Base-by-base conservation (phyloP, 2,113 vertebrate genomes). In the Phrynosoma blainvillii region DNA sequence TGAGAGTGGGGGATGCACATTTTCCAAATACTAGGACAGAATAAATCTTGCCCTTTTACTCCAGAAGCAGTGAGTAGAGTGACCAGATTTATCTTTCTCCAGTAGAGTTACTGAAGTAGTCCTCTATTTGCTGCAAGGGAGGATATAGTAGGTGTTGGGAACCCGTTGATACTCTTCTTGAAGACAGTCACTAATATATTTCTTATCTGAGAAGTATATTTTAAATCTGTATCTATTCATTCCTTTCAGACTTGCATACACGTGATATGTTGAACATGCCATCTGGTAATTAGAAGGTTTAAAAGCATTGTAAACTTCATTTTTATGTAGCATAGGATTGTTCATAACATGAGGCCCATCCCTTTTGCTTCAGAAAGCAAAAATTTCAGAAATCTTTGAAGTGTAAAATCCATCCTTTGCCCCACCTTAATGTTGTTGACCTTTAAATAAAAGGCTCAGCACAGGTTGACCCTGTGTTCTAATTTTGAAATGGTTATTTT, bases 311-410 rank as follows among this genome's bases (percentile, higher is more conserved):
- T 83, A 79, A 86, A 87, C 83, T 84, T 65, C n/a, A 52, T 54
- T 52, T 90, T 66, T 6, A 18, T 47, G 10, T 40, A 20, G 20
- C 5, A 2, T 66, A 36, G n/a, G 21, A 66, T 25, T 23, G 1
- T 81, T 73, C 79, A 65, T 89, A 83, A 86, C 79, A 59, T 89
- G 42, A 62, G 62, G 66, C 42, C 40, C 12, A n/a, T 77, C 65
- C 79, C 32, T 88, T 82, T 83, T 83, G 81, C 18, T 70, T 62
- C 1, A 20, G 65, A 83, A 83, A 83, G 65, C 27, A 83, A 47
- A 47, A 79, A n/a, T 47, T 68, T 73, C 80, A 73, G 84, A 87
- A 84, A 83, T 52, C 32, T 95, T 78, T 85, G 79, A 88, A 84
- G 85, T 80, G 52, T 85, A 62, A 66, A 66, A 59, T 25, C 52